Evolutionary conservation across 1,140 invertebrate species (phyloP).

Genomic region (Lutraria rhynchaena): DNA sequence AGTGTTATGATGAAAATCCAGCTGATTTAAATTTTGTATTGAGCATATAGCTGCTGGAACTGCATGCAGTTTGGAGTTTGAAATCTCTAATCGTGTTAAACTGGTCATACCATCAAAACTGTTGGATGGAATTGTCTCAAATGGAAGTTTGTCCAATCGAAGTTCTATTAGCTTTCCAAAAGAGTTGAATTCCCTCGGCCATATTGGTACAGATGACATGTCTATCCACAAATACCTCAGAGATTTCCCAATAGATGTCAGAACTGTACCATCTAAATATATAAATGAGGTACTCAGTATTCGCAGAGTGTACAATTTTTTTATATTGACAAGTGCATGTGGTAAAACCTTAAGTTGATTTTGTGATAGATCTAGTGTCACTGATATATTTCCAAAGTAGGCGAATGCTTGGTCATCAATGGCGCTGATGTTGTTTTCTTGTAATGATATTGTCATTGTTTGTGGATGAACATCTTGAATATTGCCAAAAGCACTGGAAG

Average conservation of each 20-base stretch:
- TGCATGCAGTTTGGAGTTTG: conserved; percentile 24
- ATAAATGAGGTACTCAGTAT: conserved; percentile 5
- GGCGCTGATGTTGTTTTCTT: conserved; percentile 10
- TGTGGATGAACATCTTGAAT: background rate
- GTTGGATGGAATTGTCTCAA: conserved; percentile 5
- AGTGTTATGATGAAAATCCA: conserved; percentile 19
- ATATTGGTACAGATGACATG: conserved; percentile 27
- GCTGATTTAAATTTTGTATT: background rate
- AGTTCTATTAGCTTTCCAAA: background rate
- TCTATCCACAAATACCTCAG: conserved; percentile 16
- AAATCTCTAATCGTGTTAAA: conserved; percentile 1
- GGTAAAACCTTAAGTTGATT: conserved; percentile 4
- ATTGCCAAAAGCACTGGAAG: conserved; percentile 23
- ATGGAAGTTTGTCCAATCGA: background rate
- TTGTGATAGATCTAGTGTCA: background rate
- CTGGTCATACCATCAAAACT: conserved; percentile 7
- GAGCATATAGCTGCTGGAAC: conserved; percentile 24
- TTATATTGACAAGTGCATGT: background rate
- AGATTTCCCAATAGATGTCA: conserved; percentile 11
- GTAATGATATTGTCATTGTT: background rate
- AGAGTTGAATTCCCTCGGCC: conserved; percentile 4
- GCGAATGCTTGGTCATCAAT: conserved; percentile 15
- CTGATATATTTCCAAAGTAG: conserved; percentile 16
- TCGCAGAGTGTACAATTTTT: conserved; percentile 7
- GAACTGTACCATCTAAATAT: conserved; percentile 2